These are phyloP conservation scores for Papilio protenor DNA, from an alignment of 2,888 invertebrate species.

Conservation along the genomic window DNA sequence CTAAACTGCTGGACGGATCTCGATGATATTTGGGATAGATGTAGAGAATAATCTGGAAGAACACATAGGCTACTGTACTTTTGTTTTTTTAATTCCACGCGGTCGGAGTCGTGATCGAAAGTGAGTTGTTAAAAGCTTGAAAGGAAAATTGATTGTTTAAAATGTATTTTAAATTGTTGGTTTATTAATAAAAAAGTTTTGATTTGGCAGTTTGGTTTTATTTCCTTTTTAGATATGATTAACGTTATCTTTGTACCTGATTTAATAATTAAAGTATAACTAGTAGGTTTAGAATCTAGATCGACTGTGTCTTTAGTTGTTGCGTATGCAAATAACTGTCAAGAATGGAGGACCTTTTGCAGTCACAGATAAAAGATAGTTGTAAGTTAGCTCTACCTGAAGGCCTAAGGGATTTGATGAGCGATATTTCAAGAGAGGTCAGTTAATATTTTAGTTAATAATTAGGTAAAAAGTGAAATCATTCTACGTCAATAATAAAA, in stretches of 20 bases:
- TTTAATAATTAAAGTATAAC: conserved; percentile 5
- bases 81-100: too few relatives aligned
- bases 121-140: neutral
- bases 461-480: too few relatives aligned
- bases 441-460: conserved; percentile 38
- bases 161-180: neutral
- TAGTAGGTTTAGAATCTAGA: conserved; percentile 1
- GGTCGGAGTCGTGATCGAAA: too few relatives aligned
- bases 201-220: neutral
- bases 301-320: too few relatives aligned
- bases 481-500: too few relatives aligned
- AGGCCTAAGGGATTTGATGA: conserved; percentile 88
- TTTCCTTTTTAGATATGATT: neutral
- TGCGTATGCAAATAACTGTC: neutral
- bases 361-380: conserved; percentile 59
- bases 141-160: neutral
- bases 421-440: conserved; percentile 90
- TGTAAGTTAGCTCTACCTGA: conserved; percentile 82
- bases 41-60: too few relatives aligned
- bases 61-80: too few relatives aligned
- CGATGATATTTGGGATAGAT: too few relatives aligned
- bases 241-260: neutral
- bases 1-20: too few relatives aligned
- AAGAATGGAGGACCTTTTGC: conserved; percentile 60
- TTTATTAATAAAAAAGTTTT: neutral